These are phyloP conservation scores for Oligia fasciuncula DNA, from an alignment of 2,888 invertebrate species.

Conservation along the genomic window DNA sequence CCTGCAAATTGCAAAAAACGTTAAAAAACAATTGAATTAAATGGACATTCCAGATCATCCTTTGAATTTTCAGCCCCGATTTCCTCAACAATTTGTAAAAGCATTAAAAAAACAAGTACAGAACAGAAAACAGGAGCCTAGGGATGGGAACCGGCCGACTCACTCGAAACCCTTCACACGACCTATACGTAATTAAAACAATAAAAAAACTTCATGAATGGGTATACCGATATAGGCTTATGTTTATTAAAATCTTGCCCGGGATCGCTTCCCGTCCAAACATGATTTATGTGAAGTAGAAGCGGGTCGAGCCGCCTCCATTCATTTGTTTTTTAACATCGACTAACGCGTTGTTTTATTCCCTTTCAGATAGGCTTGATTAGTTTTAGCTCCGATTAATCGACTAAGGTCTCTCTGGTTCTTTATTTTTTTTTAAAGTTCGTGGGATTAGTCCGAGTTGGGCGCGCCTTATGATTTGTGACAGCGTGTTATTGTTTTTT, in stretches of 20 bases:
- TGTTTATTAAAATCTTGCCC: conserved; percentile 88
- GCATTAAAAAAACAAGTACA: conserved; percentile 29
- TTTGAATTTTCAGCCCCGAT: conserved; percentile 7
- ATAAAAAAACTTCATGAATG: conserved; percentile 86
- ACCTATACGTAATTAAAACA: conserved; percentile 86
- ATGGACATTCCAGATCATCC: neutral
- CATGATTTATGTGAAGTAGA: conserved; percentile 86
- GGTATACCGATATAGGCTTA: conserved; percentile 82
- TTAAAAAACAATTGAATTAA: neutral
- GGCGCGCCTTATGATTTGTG: conserved; percentile 71
- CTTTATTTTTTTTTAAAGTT: conserved; percentile 70
- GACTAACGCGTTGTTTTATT: conserved; percentile 73
- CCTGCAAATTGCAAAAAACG: neutral
- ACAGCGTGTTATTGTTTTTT: conserved; percentile 60
- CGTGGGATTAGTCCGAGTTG: conserved; percentile 64
- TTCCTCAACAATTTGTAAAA: conserved; percentile 7
- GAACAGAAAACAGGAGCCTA: conserved; percentile 64
- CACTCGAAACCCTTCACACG: conserved; percentile 81
- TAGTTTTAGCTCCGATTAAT: conserved; percentile 88
- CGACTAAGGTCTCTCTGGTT: conserved; percentile 68
- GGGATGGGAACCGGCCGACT: conserved; percentile 58
- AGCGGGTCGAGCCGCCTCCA: conserved; percentile 81
- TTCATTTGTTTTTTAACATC: conserved; percentile 87
- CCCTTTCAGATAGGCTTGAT: conserved; percentile 85
- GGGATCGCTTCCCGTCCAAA: conserved; percentile 79